Evolutionary conservation across 2,797 vertebrate species (phyloP), one percentile per base, ranked within the genome.

Genomic region (Merluccius polli): DNA sequence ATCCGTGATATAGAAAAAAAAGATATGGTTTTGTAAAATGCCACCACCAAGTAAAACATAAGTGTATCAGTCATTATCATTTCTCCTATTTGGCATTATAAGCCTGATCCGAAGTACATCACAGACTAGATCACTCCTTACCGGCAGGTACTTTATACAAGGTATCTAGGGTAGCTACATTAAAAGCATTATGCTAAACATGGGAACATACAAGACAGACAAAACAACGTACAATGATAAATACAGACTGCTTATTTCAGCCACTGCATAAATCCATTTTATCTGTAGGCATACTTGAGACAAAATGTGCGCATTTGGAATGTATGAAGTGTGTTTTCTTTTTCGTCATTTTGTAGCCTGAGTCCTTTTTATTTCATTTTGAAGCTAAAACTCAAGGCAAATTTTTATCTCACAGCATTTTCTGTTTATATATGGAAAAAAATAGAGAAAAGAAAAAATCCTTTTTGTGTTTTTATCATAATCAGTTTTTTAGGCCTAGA

Each of bases 101-200:
- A 83, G 77, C 73, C 71, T 72, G 74, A 82, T 81, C 83, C 38
- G 74, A 79, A 85, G 78, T 74, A 29, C 24, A 65, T 27, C 18
- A 72, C 79, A 81, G 78, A 84, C 81, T 70, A 84, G 74, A 70
- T 76, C 77, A 75, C 70, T 81, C 69, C 77, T 81, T 78, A 79
- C 75, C 82, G 76, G 83, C 87, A 86, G 82, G 79, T 86, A 85
- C 88, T 88, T 91, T 88, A 89, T 89, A 87, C 89, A 90, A 90
- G 82, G 80, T 83, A 86, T 89, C 81, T 67, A 82, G 74, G 84
- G 77, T 87, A 84, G 79, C 71, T 59, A 78, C 70, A 81, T 80
- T 75, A 79, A 81, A 75, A 68, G 36, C 87, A 73, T 88, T 76
- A 89, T 82, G 87, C 84, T 78, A 83, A 81, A 90, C 84, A 86